Base-by-base conservation (phyloP, 2,113 vertebrate genomes). In the Raja brachyura region DNA sequence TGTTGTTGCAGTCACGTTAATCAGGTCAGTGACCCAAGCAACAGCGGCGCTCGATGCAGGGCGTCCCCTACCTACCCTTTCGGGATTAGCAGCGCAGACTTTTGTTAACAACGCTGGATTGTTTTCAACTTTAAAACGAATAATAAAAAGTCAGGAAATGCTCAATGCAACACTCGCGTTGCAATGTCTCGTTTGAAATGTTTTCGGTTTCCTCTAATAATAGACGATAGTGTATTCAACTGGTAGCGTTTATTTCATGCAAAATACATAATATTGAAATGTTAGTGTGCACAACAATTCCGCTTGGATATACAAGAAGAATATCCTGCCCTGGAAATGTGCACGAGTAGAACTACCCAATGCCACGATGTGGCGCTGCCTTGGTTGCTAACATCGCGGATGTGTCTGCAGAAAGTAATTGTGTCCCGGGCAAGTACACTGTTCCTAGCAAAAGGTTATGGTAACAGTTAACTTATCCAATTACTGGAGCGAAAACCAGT, bases 351-450 rank as follows among this genome's bases (percentile, higher is more conserved):
- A 66, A 14, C 86, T 20, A 39, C 63, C 39, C 14, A 70, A 33
- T 4, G 31, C 66, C 88, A 92, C 88, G 22, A 39, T 48, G 88
- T 73, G 88, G 66, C 66, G 88, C 88, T 92, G 66, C 31, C 33
- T 39, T 13, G 68, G 63, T 33, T 66, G 18, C 5, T 61, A 63
- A 63, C 59, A 33, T 8, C 48, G 2, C 31, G 28, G 75, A 79
- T 79, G 33, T 4, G 13, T 9, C 54, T 25, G 25, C 14, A 13
- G 28, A 8, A n/a, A 13, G 81, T 59, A 14, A 83, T 83, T 86
- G 56, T 31, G 59, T 16, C 59, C 63, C 31, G 3, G 83, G 1
- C 59, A 63, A 88, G n/a, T 88, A n/a, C 28, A 88, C 31, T 88
- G 14, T 63, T 88, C 33, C 63, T 11, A 88, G 0, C 28, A n/a